These are phyloP conservation scores for Stenopsyche tienmushanensis DNA, from an alignment of 1,140 invertebrate species.

Conservation along the genomic window DNA sequence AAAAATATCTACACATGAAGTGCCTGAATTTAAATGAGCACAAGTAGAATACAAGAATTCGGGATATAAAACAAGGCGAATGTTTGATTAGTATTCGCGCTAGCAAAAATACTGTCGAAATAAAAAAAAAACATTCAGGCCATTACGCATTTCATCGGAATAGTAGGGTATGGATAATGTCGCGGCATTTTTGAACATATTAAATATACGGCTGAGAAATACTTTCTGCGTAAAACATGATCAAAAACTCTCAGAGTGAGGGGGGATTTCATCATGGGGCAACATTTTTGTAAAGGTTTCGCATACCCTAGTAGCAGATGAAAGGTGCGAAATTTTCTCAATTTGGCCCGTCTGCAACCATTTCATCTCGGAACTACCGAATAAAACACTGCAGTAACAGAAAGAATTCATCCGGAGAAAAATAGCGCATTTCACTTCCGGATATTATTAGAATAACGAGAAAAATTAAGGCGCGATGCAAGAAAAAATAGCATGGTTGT, in stretches of 20 bases:
- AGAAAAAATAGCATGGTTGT: too few relatives aligned
- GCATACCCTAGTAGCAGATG: conserved; percentile 18
- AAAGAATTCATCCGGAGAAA: background rate
- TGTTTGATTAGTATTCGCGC: too few relatives aligned
- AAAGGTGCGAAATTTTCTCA: conserved; percentile 24
- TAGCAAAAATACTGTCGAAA: too few relatives aligned
- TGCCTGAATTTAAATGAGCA: too few relatives aligned
- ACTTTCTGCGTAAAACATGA: background rate
- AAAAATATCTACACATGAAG: too few relatives aligned
- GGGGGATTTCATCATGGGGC: background rate
- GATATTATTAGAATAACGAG: background rate
- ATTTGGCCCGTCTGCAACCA: conserved; percentile 25
- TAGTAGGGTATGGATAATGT: too few relatives aligned
- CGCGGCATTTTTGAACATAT: too few relatives aligned
- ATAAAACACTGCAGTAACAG: conserved; percentile 17
- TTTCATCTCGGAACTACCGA: conserved; percentile 23
- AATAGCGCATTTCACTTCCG: background rate
- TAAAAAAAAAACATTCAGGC: too few relatives aligned
- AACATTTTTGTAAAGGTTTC: conserved; percentile 22
- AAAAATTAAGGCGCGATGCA: background rate
- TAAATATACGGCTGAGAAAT: background rate
- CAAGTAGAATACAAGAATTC: too few relatives aligned
- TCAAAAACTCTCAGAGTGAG: too few relatives aligned
- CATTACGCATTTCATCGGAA: too few relatives aligned
- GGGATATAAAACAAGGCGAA: too few relatives aligned